A percentile compares a stretch with the other conserved stretches of the same genome.
Conservation (phyloP, 2,113 vertebrate genomes). For the Poicephalus gulielmi region DNA sequence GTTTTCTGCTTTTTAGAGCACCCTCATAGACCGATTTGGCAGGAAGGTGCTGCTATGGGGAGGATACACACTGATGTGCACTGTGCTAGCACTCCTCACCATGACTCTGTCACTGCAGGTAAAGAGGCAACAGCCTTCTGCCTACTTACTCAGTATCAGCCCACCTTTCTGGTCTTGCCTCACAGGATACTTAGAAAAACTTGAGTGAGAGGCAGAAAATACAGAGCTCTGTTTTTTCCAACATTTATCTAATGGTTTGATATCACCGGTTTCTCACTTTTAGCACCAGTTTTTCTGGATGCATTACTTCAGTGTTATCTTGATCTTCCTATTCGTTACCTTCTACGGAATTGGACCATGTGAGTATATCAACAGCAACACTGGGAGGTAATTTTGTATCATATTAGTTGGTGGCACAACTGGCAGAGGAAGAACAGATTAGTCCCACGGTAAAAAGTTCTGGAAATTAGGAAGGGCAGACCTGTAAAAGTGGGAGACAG, state of each 20-base stretch:
- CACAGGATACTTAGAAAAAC: not conserved
- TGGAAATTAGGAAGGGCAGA: not conserved
- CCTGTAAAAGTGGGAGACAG: not conserved
- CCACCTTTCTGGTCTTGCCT: not conserved
- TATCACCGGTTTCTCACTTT: not conserved
- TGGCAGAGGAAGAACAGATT: not conserved
- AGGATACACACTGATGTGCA: slow-evolving; percentile 77
- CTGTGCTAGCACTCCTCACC: slow-evolving; percentile 75
- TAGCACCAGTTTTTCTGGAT: slow-evolving; percentile 80
- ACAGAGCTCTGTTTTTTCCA: not conserved
- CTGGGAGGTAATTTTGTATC: not conserved
- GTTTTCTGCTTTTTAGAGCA: slow-evolving; percentile 68
- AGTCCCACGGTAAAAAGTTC: not conserved
- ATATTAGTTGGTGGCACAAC: not conserved
- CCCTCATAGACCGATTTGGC: slow-evolving; percentile 79
- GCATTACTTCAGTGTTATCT: slow-evolving; percentile 82
- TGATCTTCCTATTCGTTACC: slow-evolving; percentile 82
- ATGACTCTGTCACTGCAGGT: slow-evolving; percentile 80
- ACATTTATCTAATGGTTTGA: not conserved
- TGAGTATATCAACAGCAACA: slow-evolving; percentile 19
- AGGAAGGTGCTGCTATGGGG: slow-evolving; percentile 78
- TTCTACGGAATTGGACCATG: slow-evolving; percentile 81
- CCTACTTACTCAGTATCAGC: not conserved
- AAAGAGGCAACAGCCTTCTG: not conserved
- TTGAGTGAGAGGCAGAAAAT: not conserved